Base-by-base conservation (phyloP, 2,113 vertebrate genomes). In the Delphinus delphis region DNA sequence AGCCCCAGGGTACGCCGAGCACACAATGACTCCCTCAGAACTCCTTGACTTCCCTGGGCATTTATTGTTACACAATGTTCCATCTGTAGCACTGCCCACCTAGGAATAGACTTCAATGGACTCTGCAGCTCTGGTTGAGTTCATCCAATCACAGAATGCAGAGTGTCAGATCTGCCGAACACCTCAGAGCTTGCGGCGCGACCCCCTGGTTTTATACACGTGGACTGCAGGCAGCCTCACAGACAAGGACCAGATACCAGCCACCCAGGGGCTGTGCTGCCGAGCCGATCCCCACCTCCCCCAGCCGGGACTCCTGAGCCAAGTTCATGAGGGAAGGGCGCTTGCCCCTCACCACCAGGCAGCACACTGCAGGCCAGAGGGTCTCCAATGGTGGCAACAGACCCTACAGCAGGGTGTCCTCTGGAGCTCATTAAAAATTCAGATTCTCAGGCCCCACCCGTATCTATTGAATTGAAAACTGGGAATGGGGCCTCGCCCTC, bases 31-130 rank as follows among this genome's bases (percentile, higher is more conserved):
- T 17, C 3, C 23, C n/a, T n/a, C 0, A 11, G 17, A 77, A 13
- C 67, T 60, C 92, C 60, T 12, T 41, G 88, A 26, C 85, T 90
- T 67, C 62, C 96, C 80, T 21, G 81, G 74, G 5, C 36, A 28
- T 62, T 67, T 10, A n/a, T 1, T 68, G 83, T 38, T 10, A 44
- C 20, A 8, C 23, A n/a, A 6, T 76, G 88, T 97, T 73, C 18
- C 77, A 18, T 90, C 67, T 47, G 21, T 21, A 44, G 53, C 6
- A 11, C 71, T 94, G 77, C 71, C 88, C 90, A 82, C 76, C 67
- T 25, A 94, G 92, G 96, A 95, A 91, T 91, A 82, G 67, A 88
- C 88, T 73, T 88, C 81, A 67, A 50, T 84, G 93, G 80, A 67
- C n/a, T 70, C 92, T 8, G 68, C 26, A 74, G 94, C 92, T 90